These are phyloP conservation scores for Odocoileus virginianus DNA, from an alignment of 2,113 vertebrate species.

Conservation along the genomic window DNA sequence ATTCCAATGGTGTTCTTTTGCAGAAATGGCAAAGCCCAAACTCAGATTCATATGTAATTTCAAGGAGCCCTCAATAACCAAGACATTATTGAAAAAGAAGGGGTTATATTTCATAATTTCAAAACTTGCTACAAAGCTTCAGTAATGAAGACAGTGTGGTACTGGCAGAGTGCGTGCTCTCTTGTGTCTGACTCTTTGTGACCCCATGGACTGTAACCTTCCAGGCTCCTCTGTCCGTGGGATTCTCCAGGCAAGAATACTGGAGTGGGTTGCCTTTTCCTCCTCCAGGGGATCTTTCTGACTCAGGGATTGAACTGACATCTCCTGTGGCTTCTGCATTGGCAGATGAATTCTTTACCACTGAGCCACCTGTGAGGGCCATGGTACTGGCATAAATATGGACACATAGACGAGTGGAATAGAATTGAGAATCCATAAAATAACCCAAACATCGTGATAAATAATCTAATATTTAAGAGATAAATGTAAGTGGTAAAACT, in stretches of 20 bases:
- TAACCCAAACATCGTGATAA: neutral
- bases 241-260: neutral
- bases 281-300: neutral
- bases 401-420: neutral
- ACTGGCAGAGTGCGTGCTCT: neutral
- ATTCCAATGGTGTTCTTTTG: neutral
- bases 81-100: neutral
- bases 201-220: neutral
- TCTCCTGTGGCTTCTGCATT: neutral
- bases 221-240: neutral
- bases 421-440: neutral
- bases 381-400: neutral
- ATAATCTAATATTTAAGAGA: neutral
- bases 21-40: neutral
- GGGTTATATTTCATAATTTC: neutral
- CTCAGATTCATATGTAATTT: neutral
- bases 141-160: neutral
- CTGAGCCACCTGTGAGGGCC: neutral
- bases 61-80: neutral
- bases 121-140: neutral
- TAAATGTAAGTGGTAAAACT: neutral
- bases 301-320: neutral
- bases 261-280: neutral
- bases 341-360: neutral
- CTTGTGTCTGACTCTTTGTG: neutral